Evolutionary conservation across 2,113 vertebrate species (phyloP).

Genomic region (Nanorana parkeri): DNA sequence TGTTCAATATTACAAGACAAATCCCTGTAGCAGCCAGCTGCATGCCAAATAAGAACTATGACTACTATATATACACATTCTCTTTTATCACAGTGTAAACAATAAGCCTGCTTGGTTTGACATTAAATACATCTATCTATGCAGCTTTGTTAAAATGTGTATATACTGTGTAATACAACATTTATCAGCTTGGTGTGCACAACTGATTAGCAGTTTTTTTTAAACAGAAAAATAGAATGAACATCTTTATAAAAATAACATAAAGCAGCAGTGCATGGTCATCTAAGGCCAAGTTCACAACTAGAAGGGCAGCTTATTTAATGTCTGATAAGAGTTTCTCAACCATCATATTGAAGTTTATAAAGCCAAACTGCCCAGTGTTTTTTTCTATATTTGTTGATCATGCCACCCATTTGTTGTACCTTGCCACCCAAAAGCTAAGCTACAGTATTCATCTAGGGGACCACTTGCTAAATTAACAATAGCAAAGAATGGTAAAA

Average conservation of each 20-base stretch:
- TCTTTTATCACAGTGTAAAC: not conserved
- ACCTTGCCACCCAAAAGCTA: too few species aligned
- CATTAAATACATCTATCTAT: not conserved
- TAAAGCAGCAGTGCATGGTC: not conserved
- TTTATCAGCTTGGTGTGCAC: not conserved
- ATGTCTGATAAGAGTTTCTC: too few species aligned
- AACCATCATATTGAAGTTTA: too few species aligned
- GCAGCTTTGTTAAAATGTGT: not conserved
- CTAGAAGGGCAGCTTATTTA: too few species aligned
- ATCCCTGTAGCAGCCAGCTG: not conserved
- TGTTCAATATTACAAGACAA: conserved; percentile 51
- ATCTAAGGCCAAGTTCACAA: too few species aligned
- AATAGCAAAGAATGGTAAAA: too few species aligned
- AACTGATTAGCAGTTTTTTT: not conserved
- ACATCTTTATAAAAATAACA: too few species aligned
- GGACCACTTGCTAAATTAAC: too few species aligned
- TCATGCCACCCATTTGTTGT: too few species aligned
- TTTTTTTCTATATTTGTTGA: too few species aligned
- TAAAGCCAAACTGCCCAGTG: too few species aligned
- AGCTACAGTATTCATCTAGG: too few species aligned
- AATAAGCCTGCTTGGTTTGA: not conserved
- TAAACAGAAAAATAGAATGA: not conserved
- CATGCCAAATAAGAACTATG: conserved; percentile 9
- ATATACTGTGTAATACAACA: not conserved
- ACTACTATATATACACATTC: not conserved